A percentile compares a stretch with the other conserved stretches of the same genome.
These are phyloP conservation scores for Orgyia antiqua DNA, from an alignment of 2,888 invertebrate species.

Conservation along the genomic window DNA sequence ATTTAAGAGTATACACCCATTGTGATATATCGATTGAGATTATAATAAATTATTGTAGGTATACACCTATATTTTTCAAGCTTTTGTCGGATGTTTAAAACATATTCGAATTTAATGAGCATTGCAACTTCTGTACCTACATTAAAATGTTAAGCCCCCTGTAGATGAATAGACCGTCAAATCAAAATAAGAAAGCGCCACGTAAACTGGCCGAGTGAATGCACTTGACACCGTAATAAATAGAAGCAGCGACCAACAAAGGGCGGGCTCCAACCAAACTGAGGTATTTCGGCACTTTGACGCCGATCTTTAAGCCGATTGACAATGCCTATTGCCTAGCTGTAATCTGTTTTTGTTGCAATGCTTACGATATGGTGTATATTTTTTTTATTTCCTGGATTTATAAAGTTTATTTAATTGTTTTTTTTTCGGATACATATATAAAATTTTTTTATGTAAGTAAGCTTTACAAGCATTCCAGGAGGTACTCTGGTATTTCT, in stretches of 20 bases:
- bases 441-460: neutral
- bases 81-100: no score
- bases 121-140: neutral
- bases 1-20: no score
- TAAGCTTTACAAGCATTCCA: no score
- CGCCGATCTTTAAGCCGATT: constrained; percentile 43
- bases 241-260: constrained; percentile 46
- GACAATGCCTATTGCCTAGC: constrained; percentile 31
- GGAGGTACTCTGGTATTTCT: no score
- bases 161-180: constrained; percentile 32
- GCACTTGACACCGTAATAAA: constrained; percentile 67
- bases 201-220: constrained; percentile 49
- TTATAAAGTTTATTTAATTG: constrained; percentile 14
- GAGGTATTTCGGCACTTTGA: constrained; percentile 39
- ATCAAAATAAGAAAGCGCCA: constrained; percentile 51
- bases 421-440: constrained; percentile 5
- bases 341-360: constrained; percentile 45
- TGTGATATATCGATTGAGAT: no score
- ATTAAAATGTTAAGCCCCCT: constrained; percentile 25
- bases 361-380: constrained; percentile 11
- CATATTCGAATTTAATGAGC: neutral
- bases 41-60: no score
- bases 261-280: constrained; percentile 18
- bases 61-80: no score
- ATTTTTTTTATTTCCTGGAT: constrained; percentile 15